Percentiles rank a stretch among this genome's conserved stretches.
Evolutionary conservation across 2,888 invertebrate species (phyloP).

Genomic region (Stenchaetothrips biformis): DNA sequence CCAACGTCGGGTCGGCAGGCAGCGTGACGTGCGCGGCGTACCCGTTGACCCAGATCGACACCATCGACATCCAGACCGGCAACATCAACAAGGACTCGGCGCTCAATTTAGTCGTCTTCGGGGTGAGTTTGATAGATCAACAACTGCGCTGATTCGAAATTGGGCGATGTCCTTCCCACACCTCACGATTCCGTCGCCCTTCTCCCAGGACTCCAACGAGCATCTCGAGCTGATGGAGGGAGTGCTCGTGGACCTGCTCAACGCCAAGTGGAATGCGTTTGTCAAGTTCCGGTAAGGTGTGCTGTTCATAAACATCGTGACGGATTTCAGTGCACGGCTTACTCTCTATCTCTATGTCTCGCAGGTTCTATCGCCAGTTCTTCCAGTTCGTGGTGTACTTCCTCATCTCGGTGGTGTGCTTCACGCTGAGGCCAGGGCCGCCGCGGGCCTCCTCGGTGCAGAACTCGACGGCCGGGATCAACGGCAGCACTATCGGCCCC

Average conservation of each 20-base stretch:
- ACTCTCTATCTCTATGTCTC: conserved; percentile 37
- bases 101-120: conserved; percentile 92
- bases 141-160: background rate
- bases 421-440: conserved; percentile 84
- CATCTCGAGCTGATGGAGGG: conserved; percentile 95
- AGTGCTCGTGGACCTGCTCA: conserved; percentile 83
- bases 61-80: conserved; percentile 85
- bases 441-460: conserved; percentile 41
- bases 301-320: background rate
- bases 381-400: conserved; percentile 88
- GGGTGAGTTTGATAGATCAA: conserved; percentile 56
- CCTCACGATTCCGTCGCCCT: conserved; percentile 26
- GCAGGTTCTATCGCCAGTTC: conserved; percentile 88
- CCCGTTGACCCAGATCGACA: conserved; percentile 90
- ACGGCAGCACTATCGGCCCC: conserved; percentile 8
- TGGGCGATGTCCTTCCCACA: background rate
- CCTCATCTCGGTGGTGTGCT: conserved; percentile 78
- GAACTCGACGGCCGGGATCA: conserved; percentile 26
- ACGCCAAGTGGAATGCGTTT: conserved; percentile 97
- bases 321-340: background rate
- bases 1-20: conserved; percentile 43
- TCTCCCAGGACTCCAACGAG: conserved; percentile 79
- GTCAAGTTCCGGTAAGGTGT: conserved; percentile 64
- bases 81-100: conserved; percentile 94
- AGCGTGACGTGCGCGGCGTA: conserved; percentile 96